These are phyloP conservation scores for Astreopora myriophthalma DNA, from an alignment of 64 coral and sea anemone species.

Conservation along the genomic window DNA sequence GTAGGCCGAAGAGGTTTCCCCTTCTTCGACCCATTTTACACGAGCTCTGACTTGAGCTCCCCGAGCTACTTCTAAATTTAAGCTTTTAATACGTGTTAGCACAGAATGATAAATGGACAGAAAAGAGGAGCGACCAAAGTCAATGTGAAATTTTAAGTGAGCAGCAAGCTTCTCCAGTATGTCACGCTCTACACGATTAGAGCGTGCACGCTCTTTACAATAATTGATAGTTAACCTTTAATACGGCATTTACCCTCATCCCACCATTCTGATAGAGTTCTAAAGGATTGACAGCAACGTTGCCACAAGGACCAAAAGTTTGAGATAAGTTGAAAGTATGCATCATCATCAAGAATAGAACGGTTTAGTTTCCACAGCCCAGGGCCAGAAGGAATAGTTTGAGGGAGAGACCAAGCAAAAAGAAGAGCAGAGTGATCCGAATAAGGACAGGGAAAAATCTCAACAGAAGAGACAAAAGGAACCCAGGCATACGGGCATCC, in stretches of 20 bases:
- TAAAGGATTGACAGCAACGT: background rate
- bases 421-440: background rate
- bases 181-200: too few relatives aligned
- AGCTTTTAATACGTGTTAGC: fast-evolving
- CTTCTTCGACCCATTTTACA: background rate
- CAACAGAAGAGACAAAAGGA: background rate
- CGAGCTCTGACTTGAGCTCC: slow-evolving; percentile 16
- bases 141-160: too few relatives aligned
- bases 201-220: too few relatives aligned
- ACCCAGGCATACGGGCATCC: background rate
- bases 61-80: background rate
- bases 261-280: background rate
- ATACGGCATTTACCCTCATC: background rate
- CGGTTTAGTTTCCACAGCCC: slow-evolving; percentile 11
- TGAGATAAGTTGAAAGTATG: background rate
- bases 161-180: too few relatives aligned
- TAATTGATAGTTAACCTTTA: background rate
- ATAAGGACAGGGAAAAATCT: background rate
- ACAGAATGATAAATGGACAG: too few relatives aligned
- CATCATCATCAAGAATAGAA: background rate
- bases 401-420: background rate
- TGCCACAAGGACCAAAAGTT: background rate
- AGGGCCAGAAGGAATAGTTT: background rate
- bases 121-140: too few relatives aligned
- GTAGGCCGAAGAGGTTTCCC: background rate